Conservation (phyloP, 2,888 invertebrate genomes). For the Stenodema calcarata region DNA sequence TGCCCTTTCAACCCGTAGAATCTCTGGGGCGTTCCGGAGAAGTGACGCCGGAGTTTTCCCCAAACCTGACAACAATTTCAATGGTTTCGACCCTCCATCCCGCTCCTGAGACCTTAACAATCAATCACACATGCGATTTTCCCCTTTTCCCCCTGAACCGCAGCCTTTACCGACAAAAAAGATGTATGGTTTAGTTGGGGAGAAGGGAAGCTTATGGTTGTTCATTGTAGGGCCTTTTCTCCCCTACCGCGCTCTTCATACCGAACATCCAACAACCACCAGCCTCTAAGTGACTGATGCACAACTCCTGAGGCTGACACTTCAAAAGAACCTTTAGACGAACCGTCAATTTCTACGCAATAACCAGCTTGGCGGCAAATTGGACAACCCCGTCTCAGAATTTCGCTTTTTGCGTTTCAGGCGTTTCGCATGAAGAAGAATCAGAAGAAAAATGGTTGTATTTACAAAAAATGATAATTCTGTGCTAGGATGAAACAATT, state of each 20-base stretch:
- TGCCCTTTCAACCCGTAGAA: background rate
- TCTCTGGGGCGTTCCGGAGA: background rate
- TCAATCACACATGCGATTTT: constrained; percentile 47
- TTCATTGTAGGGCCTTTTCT: constrained; percentile 24
- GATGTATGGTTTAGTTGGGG: constrained; percentile 44
- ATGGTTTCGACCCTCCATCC: background rate
- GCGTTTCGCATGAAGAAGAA: too few relatives aligned
- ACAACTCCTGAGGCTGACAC: constrained; percentile 40
- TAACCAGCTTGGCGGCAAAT: constrained; percentile 42
- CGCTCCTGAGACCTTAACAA: background rate
- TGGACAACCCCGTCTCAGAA: constrained; percentile 23
- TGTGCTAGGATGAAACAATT: too few relatives aligned
- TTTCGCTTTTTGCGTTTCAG: too few relatives aligned
- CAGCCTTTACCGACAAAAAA: constrained; percentile 7
- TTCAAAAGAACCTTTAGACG: constrained; percentile 43
- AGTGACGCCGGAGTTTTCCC: background rate
- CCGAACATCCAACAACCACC: background rate
- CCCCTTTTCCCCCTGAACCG: background rate
- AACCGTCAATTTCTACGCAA: constrained; percentile 35
- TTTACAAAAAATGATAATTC: too few relatives aligned
- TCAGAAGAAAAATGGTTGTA: too few relatives aligned
- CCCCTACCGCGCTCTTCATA: background rate
- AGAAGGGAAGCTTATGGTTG: constrained; percentile 45
- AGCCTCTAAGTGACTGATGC: constrained; percentile 46
- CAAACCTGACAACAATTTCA: constrained; percentile 29